Evolutionary conservation across 1,140 invertebrate genomes (phyloP), one percentile per base, ranked within the genome.

Genomic region (Dendroctonus valens): DNA sequence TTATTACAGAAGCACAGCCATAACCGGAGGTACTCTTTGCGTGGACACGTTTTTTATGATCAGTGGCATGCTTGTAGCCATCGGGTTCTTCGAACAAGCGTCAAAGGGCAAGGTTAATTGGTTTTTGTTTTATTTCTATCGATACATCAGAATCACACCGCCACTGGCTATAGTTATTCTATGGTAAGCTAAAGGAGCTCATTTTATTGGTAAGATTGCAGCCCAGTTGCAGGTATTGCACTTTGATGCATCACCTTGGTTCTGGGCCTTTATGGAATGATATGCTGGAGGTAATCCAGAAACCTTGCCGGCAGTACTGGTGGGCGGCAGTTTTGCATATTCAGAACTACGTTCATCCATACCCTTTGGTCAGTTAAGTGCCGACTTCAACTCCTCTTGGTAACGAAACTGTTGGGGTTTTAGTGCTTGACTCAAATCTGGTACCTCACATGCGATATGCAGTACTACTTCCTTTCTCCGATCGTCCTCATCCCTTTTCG

Each of bases 371-470:
- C 63, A 54, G 65, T 26, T 26, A 26, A 26, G 26, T 26, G 26
- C 26, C 1, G 3, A 26, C 3, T 26, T 26, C 26, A 26, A 26
- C 26, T 26, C 9, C 11, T 52, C 8, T 12, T 26, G 1, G 1
- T 26, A 26, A 26, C 1, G 26, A 37, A 59, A 37, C 8, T 38
- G 6, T 8, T 61, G 7, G 5, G 8, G 6, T 67, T 80, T 51
- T 67, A 83, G 85, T 88, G 87, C 71, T 81, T 87, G 78, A 81
- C 81, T 7, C 86, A 85, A 80, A 79, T 83, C 0, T 89, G 87
- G 87, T 89, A 87, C 70, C 72, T 89, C 64, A 83, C 86, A 4
- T 83, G 83, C 63, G 87, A 89, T 70, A 84, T 86, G 77, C 85
- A 87, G 69, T 82, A 87, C 64, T 87, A 85, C 72, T 74, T 83